These are phyloP conservation scores for Arctia plantaginis DNA, from an alignment of 2,888 invertebrate genomes.

Conservation along the genomic window DNA sequence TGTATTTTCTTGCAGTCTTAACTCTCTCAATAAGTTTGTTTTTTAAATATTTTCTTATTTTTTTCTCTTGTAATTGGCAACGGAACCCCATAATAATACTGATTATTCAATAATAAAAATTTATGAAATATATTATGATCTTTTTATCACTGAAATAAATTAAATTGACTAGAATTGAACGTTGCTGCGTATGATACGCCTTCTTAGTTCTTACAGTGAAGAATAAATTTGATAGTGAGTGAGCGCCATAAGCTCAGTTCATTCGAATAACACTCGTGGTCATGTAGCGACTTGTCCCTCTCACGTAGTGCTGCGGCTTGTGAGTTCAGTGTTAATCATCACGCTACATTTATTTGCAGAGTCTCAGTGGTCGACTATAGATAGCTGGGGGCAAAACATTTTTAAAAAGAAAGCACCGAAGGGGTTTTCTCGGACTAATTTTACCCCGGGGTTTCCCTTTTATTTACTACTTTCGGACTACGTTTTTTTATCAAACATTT, in stretches of 20 bases:
- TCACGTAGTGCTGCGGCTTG: conserved; percentile 49
- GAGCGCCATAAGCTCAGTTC: conserved; percentile 28
- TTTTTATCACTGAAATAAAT: conserved; percentile 25
- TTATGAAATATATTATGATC: conserved; percentile 24
- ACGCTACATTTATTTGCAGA: not conserved
- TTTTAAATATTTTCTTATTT: conserved; percentile 39
- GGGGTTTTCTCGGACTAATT: too few species aligned
- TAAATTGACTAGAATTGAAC: conserved; percentile 43
- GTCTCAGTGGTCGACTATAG: not conserved
- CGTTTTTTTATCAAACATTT: too few species aligned
- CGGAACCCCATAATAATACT: conserved; percentile 54
- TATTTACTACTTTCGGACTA: too few species aligned
- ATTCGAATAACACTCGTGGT: conserved; percentile 34
- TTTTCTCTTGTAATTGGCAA: conserved; percentile 49
- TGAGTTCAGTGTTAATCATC: conserved; percentile 18
- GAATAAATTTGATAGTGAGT: conserved; percentile 32
- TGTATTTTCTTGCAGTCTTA: conserved; percentile 47
- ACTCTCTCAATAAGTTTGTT: conserved; percentile 36
- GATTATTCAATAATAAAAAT: conserved; percentile 16
- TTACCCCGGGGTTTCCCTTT: too few species aligned
- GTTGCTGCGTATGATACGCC: conserved; percentile 19
- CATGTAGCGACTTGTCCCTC: conserved; percentile 66
- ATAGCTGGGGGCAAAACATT: too few species aligned
- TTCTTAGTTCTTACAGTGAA: conserved; percentile 1
- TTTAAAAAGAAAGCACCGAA: too few species aligned